A percentile compares a stretch with the other conserved stretches of the same genome.
phyloP scores from a whole-genome alignment of 2,113 vertebrate genomes.

The Myotis brandtii region DNA sequence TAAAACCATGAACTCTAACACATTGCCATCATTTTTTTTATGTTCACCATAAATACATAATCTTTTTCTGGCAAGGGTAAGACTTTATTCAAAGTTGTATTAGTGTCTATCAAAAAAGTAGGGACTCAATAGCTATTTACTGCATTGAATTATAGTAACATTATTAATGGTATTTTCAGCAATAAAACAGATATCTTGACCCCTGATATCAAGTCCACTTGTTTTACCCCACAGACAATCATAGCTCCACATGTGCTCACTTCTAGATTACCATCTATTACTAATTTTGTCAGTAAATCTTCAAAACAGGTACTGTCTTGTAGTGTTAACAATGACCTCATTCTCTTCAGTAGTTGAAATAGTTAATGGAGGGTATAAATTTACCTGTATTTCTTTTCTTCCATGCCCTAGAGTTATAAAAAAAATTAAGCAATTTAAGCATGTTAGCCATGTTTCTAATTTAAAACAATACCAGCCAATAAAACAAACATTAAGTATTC shows the following conservation, averaged over 20 bases:
- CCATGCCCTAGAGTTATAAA: neutral
- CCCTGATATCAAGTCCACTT: neutral
- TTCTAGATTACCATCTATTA: neutral
- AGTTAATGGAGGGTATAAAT: constrained; percentile 58
- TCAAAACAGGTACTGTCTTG: neutral
- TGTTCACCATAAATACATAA: neutral
- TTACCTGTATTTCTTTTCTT: neutral
- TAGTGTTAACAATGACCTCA: neutral
- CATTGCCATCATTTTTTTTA: neutral
- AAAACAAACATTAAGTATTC: neutral
- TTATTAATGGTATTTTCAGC: neutral
- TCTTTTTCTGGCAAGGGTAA: neutral
- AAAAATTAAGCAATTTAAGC: neutral
- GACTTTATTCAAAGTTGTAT: neutral
- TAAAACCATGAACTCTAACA: neutral
- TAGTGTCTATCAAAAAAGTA: neutral
- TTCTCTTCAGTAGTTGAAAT: constrained; percentile 52
- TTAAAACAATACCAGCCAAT: neutral
- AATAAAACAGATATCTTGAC: neutral
- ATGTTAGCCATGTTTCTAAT: neutral
- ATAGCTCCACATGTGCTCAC: neutral
- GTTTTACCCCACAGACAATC: neutral
- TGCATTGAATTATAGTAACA: neutral
- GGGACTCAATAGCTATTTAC: neutral
- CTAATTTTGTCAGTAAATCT: constrained; percentile 44